These are phyloP conservation scores for Pituophis catenifer DNA, from an alignment of 2,113 vertebrate genomes.

Conservation along the genomic window DNA sequence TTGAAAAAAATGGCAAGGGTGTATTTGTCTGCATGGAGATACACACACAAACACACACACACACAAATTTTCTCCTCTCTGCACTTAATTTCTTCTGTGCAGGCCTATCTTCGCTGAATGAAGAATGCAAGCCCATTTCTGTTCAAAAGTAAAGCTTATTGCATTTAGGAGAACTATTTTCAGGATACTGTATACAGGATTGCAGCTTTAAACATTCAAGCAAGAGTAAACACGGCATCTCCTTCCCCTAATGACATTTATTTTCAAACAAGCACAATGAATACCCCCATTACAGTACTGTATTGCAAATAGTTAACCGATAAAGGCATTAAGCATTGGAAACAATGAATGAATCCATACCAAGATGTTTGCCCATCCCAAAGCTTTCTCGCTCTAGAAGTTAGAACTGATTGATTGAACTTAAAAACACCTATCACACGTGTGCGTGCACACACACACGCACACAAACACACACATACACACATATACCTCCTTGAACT, in stretches of 20 bases:
- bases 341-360: not conserved
- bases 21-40: not conserved
- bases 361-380: not conserved
- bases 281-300: constrained; percentile 1
- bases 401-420: constrained; percentile 52
- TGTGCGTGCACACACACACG: not conserved
- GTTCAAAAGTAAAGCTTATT: not conserved
- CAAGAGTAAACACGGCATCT: not conserved
- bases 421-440: constrained; percentile 24
- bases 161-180: not conserved
- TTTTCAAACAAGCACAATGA: not conserved
- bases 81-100: not conserved
- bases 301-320: constrained; percentile 10
- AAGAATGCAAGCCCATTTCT: not conserved
- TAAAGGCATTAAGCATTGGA: constrained; percentile 18
- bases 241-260: constrained; percentile 13
- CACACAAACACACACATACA: not conserved
- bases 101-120: not conserved
- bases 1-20: not conserved
- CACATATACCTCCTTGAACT: constrained; percentile 62
- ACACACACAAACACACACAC: not conserved
- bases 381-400: constrained; percentile 34
- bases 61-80: not conserved
- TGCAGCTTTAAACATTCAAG: not conserved
- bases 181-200: not conserved